Base-by-base conservation (phyloP, 2,888 invertebrate species). In the Serripes groenlandicus region DNA sequence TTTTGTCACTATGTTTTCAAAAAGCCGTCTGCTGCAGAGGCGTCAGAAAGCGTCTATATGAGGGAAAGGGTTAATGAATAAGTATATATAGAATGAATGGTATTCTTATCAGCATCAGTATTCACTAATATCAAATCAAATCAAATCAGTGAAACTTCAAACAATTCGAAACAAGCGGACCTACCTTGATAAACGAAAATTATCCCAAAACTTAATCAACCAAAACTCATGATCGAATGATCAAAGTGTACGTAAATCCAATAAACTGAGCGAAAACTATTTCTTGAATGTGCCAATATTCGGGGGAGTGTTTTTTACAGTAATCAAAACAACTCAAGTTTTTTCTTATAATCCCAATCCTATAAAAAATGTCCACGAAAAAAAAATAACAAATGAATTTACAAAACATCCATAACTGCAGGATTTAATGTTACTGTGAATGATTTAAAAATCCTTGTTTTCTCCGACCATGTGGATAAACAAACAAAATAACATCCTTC, bases 131-230 rank as follows among this genome's bases (percentile, higher is more conserved):
- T 66, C 42, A 42, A 66, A 66, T 66, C 23, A 66, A 66, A 66
- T 66, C 66, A 66, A 66, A 66, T 66, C 66, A 66, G 49, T 23
- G 7, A 26, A 42, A 66, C 66, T 42, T 66, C 66, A 66, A 66
- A 66, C 66, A 26, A 26, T 35, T 42, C 11, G 28, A 66, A 66
- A 42, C 37, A 28, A 49, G 42, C 42, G 28, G 66, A 42, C 66
- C 23, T 66, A 66, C 66, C 66, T 66, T 66, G 42, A 66, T 35
- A 66, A 28, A 42, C 18, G 37, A 66, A 66, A 66, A 66, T 66
- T 66, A 66, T 66, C 66, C 66, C 26, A 66, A 23, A 42, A 42
- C 15, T 42, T 42, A 66, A 66, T 66, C 66, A 66, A 42, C 66
- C 66, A 26, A 4, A 66, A 66, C 66, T 66, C 42, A 42, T 66